Base-by-base conservation (phyloP, 2,113 vertebrate species). In the Holacanthus passer region DNA sequence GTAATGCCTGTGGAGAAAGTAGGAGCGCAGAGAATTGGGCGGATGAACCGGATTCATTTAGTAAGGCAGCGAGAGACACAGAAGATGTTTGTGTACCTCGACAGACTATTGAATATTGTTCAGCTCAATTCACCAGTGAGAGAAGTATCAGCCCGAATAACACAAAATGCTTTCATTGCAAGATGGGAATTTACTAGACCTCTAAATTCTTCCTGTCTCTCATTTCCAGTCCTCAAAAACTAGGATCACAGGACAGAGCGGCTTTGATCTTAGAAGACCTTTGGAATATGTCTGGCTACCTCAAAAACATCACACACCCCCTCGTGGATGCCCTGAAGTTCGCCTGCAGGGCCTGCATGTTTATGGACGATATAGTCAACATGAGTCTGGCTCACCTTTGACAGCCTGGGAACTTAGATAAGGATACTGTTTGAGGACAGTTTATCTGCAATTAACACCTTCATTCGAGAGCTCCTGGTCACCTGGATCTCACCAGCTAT, bases 1-100 rank as follows among this genome's bases (percentile, higher is more conserved):
- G 39, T 43, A 41, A 76, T 39, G 81, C 73, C 86, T 71, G 72
- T 66, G 45, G 81, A 89, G 68, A 81, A 66, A 75, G 59, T 55
- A 12, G 59, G 70, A 77, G 81, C 66, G n/a, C 43, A 82, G 81
- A 82, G 73, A 76, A 82, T 70, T 62, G 24, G 74, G 41, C 7
- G 71, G 47, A 65, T 82, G 64, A 64, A 77, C 59, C 47, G 5
- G 60, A 72, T 84, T 88, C 17, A 48, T 74, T 87, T 74, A 55
- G 67, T 29, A 81, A 71, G 64, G 58, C 69, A 71, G 64, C 31
- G 16, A 56, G 50, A 74, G 60, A 76, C 1, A 62, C 19, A 74
- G 52, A 13, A 19, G 31, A 79, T 24, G 48, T 81, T 56, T 68
- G 45, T 81, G 39, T 45, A 56, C 35, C 71, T 85, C 37, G 22